phyloP scores from a whole-genome alignment of 2,888 invertebrate genomes.

The Luperina nickerlii region DNA sequence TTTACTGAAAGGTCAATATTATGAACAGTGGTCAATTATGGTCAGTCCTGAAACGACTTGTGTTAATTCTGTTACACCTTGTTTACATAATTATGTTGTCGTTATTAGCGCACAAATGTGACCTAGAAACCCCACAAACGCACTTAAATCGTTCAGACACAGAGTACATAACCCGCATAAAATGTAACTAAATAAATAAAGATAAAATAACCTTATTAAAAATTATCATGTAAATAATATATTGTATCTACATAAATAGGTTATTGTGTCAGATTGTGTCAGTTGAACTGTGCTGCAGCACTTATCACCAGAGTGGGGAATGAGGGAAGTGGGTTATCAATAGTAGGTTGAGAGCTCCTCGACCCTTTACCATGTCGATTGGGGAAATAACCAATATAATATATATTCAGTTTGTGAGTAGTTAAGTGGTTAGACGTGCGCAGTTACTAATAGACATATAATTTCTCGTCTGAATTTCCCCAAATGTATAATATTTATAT shows the following conservation, averaged over 20 bases:
- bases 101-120: neutral
- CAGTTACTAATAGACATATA: neutral
- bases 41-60: too few relatives aligned
- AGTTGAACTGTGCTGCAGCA: neutral
- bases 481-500: neutral
- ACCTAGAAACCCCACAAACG: conserved; percentile 21
- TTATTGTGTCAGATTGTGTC: conserved; percentile 5
- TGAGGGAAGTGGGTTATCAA: conserved; percentile 52
- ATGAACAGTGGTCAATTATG: too few relatives aligned
- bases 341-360: conserved; percentile 14
- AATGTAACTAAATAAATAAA: conserved; percentile 15
- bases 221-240: too few relatives aligned
- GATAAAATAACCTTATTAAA: conserved; percentile 14
- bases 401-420: neutral
- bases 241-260: too few relatives aligned
- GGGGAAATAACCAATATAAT: conserved; percentile 12
- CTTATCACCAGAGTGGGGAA: conserved; percentile 32
- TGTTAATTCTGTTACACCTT: too few relatives aligned
- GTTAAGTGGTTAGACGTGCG: neutral
- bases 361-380: conserved; percentile 22
- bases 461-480: neutral
- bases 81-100: too few relatives aligned
- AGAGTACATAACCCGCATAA: conserved; percentile 1
- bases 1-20: too few relatives aligned
- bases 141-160: conserved; percentile 5